Base-by-base conservation (phyloP, 2,113 vertebrate genomes). In the Prionailurus bengalensis region DNA sequence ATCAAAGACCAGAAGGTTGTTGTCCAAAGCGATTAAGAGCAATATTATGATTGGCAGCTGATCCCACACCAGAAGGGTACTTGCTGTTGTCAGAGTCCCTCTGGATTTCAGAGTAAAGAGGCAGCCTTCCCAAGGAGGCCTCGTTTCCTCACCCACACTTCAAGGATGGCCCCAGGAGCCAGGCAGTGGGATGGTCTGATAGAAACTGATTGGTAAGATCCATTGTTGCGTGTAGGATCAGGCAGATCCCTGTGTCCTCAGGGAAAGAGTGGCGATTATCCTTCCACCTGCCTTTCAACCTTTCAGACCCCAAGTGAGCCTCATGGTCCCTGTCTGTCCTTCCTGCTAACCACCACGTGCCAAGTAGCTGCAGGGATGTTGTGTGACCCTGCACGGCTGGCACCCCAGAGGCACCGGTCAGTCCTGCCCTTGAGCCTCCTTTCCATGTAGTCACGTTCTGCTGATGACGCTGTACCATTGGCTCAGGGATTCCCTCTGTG, bases 21-120 rank as follows among this genome's bases (percentile, higher is more conserved):
- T 93, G 63, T 86, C 91, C 88, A 94, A 65, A 81, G 63, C 15
- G 51, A 16, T 58, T 82, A 92, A 86, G 33, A 92, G 45, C 90
- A 97, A 97, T 33, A 87, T 92, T 94, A 27, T 27, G 88, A 93
- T 65, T 97, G 89, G 96, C 96, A 95, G 53, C 76, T 96, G 92
- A 96, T 93, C 66, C 63, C 48, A 48, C 36, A 12, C n/a, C n/a
- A 25, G 45, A 65, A 76, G 33, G 4, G 31, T 58, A 45, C 71
- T 53, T 71, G n/a, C 78, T 63, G 7, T 86, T 45, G 45, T 53
- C 55, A 73, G 66, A 73, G 70, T 63, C 51, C 31, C n/a, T 83
- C 42, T 74, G 71, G 11, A 42, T 71, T n/a, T 79, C 68, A 61
- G 27, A 82, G 16, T 39, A 84, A 83, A 97, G 51, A 36, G 86